These are phyloP conservation scores for Cyclargus thomasi DNA, from an alignment of 1,140 invertebrate species.

Conservation along the genomic window DNA sequence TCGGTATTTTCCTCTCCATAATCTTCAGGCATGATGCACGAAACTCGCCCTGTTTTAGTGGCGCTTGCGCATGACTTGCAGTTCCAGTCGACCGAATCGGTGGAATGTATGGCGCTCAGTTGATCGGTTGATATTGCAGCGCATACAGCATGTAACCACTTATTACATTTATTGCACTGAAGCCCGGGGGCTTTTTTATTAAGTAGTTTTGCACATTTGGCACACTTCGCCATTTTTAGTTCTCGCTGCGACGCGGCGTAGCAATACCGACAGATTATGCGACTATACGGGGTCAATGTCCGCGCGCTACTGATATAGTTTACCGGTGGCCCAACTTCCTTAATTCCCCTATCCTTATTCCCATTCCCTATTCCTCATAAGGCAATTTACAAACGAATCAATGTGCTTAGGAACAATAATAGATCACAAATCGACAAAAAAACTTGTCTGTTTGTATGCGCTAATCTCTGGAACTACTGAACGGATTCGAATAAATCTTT, in stretches of 20 bases:
- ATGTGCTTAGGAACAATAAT: too few relatives aligned
- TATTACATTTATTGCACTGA: slow-evolving; percentile 25
- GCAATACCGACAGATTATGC: not conserved
- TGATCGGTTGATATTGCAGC: slow-evolving; percentile 25
- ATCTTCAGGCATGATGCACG: not conserved
- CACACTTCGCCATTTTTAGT: slow-evolving; percentile 24
- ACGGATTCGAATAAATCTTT: too few relatives aligned
- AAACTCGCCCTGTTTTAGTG: not conserved
- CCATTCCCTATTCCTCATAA: too few relatives aligned
- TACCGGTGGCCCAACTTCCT: too few relatives aligned
- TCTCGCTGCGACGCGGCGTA: not conserved
- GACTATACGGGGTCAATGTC: not conserved
- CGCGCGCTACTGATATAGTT: not conserved
- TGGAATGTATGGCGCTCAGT: slow-evolving; percentile 18
- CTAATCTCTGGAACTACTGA: too few relatives aligned
- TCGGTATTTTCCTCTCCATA: slow-evolving; percentile 19
- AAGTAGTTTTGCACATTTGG: slow-evolving; percentile 22
- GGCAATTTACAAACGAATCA: too few relatives aligned
- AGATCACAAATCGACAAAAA: too few relatives aligned
- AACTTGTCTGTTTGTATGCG: too few relatives aligned
- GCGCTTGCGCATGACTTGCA: slow-evolving; percentile 22
- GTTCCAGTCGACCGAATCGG: slow-evolving; percentile 26
- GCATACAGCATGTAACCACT: slow-evolving; percentile 27
- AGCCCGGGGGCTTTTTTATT: slow-evolving; percentile 25
- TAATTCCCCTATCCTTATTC: too few relatives aligned